Conservation (phyloP, 2,113 vertebrate species). For the Epinephelus moara region DNA sequence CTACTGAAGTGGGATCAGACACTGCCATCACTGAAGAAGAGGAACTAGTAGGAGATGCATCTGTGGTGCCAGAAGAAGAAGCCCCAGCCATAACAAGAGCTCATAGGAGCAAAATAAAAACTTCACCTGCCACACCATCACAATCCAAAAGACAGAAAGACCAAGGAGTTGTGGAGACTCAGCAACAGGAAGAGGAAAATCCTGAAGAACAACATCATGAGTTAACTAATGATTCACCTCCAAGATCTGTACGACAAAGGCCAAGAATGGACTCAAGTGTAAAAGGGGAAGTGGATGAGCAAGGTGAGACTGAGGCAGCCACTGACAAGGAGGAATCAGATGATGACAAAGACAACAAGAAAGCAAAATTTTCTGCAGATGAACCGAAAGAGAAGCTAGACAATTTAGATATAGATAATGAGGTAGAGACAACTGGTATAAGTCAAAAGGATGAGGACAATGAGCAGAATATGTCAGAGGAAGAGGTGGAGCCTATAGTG, state of each 20-base stretch:
- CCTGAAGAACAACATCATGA: not conserved
- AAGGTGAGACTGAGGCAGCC: constrained; percentile 63
- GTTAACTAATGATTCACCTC: not conserved
- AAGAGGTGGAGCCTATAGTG: constrained; percentile 26
- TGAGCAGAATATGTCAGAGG: constrained; percentile 21
- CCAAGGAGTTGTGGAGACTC: not conserved
- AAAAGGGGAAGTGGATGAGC: constrained; percentile 60
- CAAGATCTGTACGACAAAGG: constrained; percentile 11
- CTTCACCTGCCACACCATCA: not conserved
- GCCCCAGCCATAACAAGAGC: not conserved
- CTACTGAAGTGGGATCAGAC: not conserved
- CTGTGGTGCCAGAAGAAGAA: not conserved
- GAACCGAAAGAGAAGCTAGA: constrained; percentile 54
- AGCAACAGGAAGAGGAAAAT: not conserved
- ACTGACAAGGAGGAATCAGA: constrained; percentile 69
- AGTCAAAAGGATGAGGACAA: constrained; percentile 7
- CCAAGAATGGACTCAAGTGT: constrained; percentile 73
- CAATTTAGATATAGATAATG: constrained; percentile 59
- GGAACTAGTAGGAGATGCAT: not conserved
- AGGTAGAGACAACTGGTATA: constrained; percentile 68
- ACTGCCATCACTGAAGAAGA: not conserved
- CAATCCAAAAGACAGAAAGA: not conserved
- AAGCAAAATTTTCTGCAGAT: constrained; percentile 63
- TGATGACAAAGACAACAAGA: constrained; percentile 45
- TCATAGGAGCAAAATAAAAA: constrained; percentile 5